A percentile compares a stretch with the other conserved stretches of the same genome.
phyloP scores from a whole-genome alignment of 2,797 vertebrate genomes.

The Falco novaeseelandiae region DNA sequence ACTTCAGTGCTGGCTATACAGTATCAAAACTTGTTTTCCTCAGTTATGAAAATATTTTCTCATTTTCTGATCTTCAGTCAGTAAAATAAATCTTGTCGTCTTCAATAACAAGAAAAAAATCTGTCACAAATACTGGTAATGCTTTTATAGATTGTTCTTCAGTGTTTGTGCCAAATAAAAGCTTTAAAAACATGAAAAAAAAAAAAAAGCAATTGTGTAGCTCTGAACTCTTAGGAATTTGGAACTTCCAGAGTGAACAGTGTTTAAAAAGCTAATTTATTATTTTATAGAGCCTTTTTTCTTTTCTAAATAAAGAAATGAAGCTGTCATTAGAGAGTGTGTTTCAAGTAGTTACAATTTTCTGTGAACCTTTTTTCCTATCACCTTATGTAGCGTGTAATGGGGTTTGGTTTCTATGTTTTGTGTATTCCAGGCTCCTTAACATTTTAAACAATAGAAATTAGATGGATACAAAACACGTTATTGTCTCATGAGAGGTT shows the following conservation, averaged over 20 bases:
- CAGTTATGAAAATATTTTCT: slow-evolving; percentile 40
- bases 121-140: not conserved
- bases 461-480: not conserved
- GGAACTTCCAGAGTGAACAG: not conserved
- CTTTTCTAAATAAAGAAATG: not conserved
- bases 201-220: not conserved
- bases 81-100: slow-evolving; percentile 34
- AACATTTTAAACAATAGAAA: not conserved
- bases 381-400: not conserved
- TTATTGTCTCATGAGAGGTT: not conserved
- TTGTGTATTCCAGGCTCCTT: not conserved
- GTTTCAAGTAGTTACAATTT: not conserved
- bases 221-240: not conserved
- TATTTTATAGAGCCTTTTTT: not conserved
- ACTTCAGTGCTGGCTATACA: not conserved
- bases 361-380: not conserved
- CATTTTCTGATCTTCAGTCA: slow-evolving; percentile 38
- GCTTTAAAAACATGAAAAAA: not conserved
- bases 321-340: not conserved
- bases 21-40: slow-evolving; percentile 35
- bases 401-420: not conserved
- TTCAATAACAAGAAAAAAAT: not conserved
- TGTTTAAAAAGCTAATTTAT: not conserved
- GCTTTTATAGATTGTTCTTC: not conserved
- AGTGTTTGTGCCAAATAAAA: not conserved